Evolutionary conservation across 2,888 invertebrate species (phyloP).

Genomic region (Malacosoma neustria): DNA sequence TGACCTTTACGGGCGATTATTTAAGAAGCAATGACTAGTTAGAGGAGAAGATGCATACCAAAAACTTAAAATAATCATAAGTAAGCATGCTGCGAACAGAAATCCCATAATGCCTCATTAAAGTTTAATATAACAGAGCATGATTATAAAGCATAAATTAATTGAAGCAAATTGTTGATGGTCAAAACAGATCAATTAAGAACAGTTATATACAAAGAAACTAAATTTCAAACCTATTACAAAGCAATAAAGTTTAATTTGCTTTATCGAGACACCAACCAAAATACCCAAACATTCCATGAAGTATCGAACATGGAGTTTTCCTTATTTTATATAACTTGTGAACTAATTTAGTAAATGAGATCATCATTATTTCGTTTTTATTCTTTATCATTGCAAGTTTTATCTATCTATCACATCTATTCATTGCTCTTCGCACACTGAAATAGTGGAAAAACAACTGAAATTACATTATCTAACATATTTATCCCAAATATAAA

Average conservation of each 20-base stretch:
- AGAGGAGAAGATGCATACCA: too few species aligned
- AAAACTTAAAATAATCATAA: too few species aligned
- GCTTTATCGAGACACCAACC: background rate
- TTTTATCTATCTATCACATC: too few species aligned
- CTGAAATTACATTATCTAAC: too few species aligned
- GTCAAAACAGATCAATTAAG: background rate
- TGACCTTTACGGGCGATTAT: too few species aligned
- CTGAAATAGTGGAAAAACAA: too few species aligned
- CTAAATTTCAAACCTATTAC: background rate
- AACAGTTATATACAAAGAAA: background rate
- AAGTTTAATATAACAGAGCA: background rate
- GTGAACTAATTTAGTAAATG: background rate
- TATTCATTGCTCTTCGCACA: too few species aligned
- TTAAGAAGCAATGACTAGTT: too few species aligned
- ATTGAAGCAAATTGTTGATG: background rate
- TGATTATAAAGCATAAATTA: background rate
- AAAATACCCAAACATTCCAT: background rate
- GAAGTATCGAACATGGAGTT: background rate
- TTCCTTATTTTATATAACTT: background rate
- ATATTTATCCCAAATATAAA: too few species aligned
- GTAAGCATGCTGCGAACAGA: background rate
- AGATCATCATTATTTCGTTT: background rate
- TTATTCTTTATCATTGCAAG: too few species aligned
- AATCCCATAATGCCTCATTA: background rate
- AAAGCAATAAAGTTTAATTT: background rate